Percentiles rank a stretch among this genome's conserved stretches.
Evolutionary conservation across 2,888 invertebrate genomes (phyloP).

Genomic region (Eurytoma adleriae): DNA sequence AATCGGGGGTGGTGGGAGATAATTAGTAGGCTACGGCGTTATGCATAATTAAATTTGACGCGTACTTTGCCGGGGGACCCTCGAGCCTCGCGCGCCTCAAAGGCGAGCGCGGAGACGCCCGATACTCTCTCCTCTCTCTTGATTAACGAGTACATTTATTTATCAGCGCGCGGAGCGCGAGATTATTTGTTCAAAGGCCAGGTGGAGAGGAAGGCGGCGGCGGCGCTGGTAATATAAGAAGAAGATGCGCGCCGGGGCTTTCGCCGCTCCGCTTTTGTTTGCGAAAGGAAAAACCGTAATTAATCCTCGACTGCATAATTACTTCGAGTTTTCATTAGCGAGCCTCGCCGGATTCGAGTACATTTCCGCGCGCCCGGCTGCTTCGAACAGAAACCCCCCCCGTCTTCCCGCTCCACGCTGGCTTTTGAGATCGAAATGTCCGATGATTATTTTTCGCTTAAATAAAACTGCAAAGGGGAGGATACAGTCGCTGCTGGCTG

Average conservation of each 20-base stretch:
- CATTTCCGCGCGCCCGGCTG: slow-evolving; percentile 17
- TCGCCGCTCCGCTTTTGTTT: slow-evolving; percentile 36
- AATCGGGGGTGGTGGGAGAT: too few relatives aligned
- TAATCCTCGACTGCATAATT: slow-evolving; percentile 50
- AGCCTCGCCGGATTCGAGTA: slow-evolving; percentile 28
- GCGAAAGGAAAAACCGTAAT: slow-evolving; percentile 50
- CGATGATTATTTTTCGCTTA: slow-evolving; percentile 7
- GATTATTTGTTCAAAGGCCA: slow-evolving; percentile 45
- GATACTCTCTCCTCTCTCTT: slow-evolving; percentile 38
- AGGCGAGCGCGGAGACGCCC: too few relatives aligned
- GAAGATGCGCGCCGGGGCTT: slow-evolving; percentile 14
- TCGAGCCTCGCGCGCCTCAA: too few relatives aligned
- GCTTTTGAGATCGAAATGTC: not conserved
- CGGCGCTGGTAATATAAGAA: slow-evolving; percentile 20
- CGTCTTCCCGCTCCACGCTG: not conserved
- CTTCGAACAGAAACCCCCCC: not conserved
- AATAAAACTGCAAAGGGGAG: not conserved
- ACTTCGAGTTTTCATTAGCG: slow-evolving; percentile 51
- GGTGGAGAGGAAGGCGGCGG: not conserved
- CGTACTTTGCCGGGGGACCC: slow-evolving; percentile 2
- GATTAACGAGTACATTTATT: slow-evolving; percentile 50
- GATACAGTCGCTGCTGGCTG: not conserved
- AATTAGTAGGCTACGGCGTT: slow-evolving; percentile 8
- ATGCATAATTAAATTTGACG: slow-evolving; percentile 44
- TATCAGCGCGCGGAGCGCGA: slow-evolving; percentile 31